phyloP scores from a whole-genome alignment of 2,888 invertebrate genomes.

The Lithophane semibrunnea region DNA sequence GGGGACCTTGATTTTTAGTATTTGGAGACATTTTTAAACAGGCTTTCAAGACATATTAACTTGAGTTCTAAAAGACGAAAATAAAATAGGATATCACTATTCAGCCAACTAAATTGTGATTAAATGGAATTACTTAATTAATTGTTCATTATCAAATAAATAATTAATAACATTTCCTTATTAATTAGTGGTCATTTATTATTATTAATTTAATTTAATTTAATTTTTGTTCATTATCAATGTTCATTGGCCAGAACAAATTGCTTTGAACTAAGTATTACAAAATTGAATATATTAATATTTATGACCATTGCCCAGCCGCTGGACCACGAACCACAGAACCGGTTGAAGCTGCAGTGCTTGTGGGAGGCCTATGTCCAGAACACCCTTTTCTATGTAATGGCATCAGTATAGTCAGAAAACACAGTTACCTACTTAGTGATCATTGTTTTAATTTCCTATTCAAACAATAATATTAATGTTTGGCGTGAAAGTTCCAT shows the following conservation, averaged over 20 bases:
- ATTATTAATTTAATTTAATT: not conserved
- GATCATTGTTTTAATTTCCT: not conserved
- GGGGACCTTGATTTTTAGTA: conserved; percentile 35
- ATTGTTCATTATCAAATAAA: conserved; percentile 11
- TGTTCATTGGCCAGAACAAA: not conserved
- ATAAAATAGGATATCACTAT: not conserved
- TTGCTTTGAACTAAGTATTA: not conserved
- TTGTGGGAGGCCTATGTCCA: no score
- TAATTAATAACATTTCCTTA: not conserved
- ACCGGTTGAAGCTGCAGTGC: no score
- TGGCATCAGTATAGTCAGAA: not conserved
- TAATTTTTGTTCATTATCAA: conserved; percentile 5
- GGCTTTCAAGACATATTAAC: not conserved
- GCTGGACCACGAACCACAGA: no score
- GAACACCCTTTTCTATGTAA: not conserved
- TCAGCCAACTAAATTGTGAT: not conserved
- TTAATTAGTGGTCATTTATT: not conserved
- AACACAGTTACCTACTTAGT: not conserved
- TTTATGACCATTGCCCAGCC: not conserved
- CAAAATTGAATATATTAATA: not conserved
- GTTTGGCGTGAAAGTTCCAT: not conserved
- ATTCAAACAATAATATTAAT: not conserved
- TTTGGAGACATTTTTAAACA: conserved; percentile 20
- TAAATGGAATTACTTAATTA: not conserved
- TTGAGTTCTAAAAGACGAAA: not conserved